Conservation (phyloP, 2,888 invertebrate genomes). For the Heteropelma amictum region DNA sequence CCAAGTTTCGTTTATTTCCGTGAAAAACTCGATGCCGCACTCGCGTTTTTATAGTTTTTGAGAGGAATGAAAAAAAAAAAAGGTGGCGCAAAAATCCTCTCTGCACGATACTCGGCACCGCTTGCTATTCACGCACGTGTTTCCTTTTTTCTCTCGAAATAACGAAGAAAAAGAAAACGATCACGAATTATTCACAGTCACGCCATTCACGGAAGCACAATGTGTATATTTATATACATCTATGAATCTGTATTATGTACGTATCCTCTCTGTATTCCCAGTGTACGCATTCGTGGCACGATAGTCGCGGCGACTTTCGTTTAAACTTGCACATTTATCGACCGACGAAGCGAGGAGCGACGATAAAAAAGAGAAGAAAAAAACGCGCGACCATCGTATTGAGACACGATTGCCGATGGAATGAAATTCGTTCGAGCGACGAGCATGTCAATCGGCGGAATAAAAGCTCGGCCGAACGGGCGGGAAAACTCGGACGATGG, state of each 20-base stretch:
- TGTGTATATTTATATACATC: too few relatives aligned
- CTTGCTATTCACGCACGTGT: neutral
- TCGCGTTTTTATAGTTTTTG: neutral
- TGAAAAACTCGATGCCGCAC: conserved; percentile 32
- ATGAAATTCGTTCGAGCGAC: too few relatives aligned
- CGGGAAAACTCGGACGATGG: conserved; percentile 31
- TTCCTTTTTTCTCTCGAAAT: neutral
- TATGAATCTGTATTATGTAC: too few relatives aligned
- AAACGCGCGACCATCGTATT: neutral
- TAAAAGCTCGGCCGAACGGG: conserved; percentile 1
- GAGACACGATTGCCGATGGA: too few relatives aligned
- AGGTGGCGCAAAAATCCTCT: too few relatives aligned
- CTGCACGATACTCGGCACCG: too few relatives aligned
- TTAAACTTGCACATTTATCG: conserved; percentile 25
- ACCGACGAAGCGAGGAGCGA: neutral
- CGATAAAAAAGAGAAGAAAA: neutral
- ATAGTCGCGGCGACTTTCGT: neutral
- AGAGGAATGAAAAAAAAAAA: too few relatives aligned
- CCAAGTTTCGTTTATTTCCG: conserved; percentile 10
- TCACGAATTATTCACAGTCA: conserved; percentile 1
- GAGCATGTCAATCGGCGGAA: too few relatives aligned
- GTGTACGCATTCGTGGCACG: conserved; percentile 7
- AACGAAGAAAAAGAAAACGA: neutral
- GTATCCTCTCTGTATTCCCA: conserved; percentile 20
- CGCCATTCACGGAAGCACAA: neutral